Percentiles rank a stretch among this genome's conserved stretches.
Evolutionary conservation across 2,113 vertebrate genomes (phyloP).

Genomic region (Oceanodroma tethys): DNA sequence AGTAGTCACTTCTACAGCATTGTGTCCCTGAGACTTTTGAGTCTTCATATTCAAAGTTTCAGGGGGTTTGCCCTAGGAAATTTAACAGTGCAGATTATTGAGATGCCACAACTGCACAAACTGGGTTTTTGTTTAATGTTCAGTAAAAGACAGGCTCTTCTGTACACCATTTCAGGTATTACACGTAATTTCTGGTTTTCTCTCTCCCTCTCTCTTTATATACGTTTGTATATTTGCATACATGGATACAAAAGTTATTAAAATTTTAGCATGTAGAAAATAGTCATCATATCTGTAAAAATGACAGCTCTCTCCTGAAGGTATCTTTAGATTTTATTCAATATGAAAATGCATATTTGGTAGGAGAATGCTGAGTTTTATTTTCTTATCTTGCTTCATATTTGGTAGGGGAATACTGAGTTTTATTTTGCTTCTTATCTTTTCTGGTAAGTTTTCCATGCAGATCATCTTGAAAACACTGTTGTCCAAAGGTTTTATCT

Average conservation of each 20-base stretch:
- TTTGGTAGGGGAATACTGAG: neutral
- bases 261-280: neutral
- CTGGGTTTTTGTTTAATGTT: neutral
- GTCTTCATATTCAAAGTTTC: neutral
- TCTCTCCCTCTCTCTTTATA: neutral
- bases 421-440: neutral
- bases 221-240: neutral
- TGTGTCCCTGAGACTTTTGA: neutral
- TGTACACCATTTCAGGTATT: neutral
- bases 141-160: neutral
- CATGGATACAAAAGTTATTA: neutral
- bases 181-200: neutral
- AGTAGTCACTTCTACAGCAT: neutral
- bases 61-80: neutral
- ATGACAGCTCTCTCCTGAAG: neutral
- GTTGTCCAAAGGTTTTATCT: neutral
- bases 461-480: neutral
- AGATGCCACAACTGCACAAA: neutral
- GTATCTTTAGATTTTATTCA: neutral
- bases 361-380: neutral
- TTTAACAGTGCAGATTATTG: neutral
- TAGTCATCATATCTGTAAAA: neutral
- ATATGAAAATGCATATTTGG: neutral
- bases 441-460: neutral
- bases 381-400: neutral